Conservation (phyloP, 2,797 vertebrate species). For the Takifugu rubripes region DNA sequence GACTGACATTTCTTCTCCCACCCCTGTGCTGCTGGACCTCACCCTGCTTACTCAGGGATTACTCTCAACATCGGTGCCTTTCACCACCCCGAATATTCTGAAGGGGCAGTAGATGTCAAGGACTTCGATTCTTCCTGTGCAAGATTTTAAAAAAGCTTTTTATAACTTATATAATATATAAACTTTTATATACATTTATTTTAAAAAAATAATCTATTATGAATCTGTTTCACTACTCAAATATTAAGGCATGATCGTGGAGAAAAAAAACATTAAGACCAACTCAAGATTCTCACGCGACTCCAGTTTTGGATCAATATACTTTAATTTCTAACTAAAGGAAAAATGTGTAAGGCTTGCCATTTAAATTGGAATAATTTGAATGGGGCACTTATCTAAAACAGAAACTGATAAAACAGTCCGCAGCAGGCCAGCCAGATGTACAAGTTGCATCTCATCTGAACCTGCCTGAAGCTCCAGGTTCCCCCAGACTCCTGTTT, state of each 20-base stretch:
- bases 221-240: too few relatives aligned
- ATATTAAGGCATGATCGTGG: too few relatives aligned
- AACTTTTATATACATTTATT: not conserved
- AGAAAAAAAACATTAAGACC: slow-evolving; percentile 1
- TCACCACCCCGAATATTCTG: not conserved
- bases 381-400: not conserved
- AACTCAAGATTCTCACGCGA: not conserved
- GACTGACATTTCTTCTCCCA: not conserved
- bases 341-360: not conserved
- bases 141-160: not conserved
- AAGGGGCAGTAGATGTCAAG: not conserved
- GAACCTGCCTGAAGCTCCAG: slow-evolving; percentile 61
- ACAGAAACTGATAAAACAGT: not conserved
- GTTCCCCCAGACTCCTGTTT: slow-evolving; percentile 54
- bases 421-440: slow-evolving; percentile 63
- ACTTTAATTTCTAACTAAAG: not conserved
- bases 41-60: too few relatives aligned
- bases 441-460: slow-evolving; percentile 56
- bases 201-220: too few relatives aligned
- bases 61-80: not conserved
- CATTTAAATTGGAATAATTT: not conserved
- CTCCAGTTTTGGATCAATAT: not conserved
- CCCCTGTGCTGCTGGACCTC: too few relatives aligned
- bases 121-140: not conserved
- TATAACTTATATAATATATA: too few relatives aligned